Evolutionary conservation across 2,797 vertebrate species (phyloP).

Genomic region (Cynodonichthys magdalenae): DNA sequence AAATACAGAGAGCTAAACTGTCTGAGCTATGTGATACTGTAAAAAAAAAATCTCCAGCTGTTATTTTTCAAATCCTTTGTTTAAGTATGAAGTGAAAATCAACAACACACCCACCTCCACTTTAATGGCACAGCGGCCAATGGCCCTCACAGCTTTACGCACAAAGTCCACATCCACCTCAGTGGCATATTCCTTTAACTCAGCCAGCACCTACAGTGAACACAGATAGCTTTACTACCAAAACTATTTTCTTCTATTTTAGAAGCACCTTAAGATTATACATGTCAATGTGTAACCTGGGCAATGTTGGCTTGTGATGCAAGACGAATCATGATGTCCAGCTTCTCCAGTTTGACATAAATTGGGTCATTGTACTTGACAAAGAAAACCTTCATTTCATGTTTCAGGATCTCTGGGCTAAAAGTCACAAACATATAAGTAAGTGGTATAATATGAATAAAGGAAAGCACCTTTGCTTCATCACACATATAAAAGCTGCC

Average conservation of each 20-base stretch:
- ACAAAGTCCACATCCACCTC: conserved; percentile 99
- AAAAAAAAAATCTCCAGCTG: no score
- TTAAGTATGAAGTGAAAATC: no score
- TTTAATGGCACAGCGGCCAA: conserved; percentile 98
- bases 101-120: conserved; percentile 87
- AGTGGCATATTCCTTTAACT: conserved; percentile 96
- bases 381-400: conserved; percentile 99
- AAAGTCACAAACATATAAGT: conserved; percentile 15
- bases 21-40: no score
- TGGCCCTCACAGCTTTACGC: conserved; percentile 94
- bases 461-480: background rate
- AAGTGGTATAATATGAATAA: background rate
- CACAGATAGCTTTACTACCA: background rate
- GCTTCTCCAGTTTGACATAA: conserved; percentile 97
- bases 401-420: conserved; percentile 96
- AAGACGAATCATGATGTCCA: conserved; percentile 98
- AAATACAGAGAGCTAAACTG: no score
- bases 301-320: conserved; percentile 99
- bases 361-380: conserved; percentile 99
- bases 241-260: background rate
- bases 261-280: background rate
- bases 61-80: no score
- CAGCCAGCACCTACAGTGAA: conserved; percentile 88
- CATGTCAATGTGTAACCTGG: conserved; percentile 81
- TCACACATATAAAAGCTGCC: background rate